phyloP scores from a whole-genome alignment of 2,797 vertebrate genomes.

The Eutrigla gurnardus region DNA sequence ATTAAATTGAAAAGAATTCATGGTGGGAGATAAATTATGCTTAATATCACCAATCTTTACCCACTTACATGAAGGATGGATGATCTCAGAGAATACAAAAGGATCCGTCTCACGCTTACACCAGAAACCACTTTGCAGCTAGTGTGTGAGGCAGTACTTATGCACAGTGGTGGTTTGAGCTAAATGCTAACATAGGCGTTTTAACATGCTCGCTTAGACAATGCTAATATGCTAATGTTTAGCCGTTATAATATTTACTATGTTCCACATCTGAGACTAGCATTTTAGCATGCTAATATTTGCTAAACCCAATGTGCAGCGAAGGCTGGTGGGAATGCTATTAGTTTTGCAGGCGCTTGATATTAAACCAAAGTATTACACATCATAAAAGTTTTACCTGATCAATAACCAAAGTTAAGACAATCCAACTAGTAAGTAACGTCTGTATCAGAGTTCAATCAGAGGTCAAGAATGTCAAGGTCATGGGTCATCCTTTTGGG shows the following conservation, averaged over 20 bases:
- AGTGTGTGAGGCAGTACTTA: background rate
- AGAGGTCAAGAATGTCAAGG: background rate
- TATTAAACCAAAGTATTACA: no score
- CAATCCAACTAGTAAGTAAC: no score
- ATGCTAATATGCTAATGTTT: background rate
- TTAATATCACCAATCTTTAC: background rate
- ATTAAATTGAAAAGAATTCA: background rate
- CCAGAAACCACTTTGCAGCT: background rate
- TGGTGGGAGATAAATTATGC: background rate
- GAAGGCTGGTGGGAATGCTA: no score
- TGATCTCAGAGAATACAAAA: conserved; percentile 8
- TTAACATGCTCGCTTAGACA: background rate
- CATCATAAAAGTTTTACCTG: no score
- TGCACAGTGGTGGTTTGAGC: no score
- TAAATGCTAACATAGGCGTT: background rate
- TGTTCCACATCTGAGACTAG: background rate
- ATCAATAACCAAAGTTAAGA: no score
- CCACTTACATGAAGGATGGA: background rate
- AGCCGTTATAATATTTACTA: background rate
- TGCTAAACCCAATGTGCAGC: background rate
- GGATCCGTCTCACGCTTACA: background rate
- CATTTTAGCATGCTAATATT: background rate
- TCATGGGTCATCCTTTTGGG: background rate
- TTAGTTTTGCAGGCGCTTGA: no score
- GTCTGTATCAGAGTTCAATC: no score